phyloP scores from a whole-genome alignment of 2,888 invertebrate genomes.

The Andrena marginata region DNA sequence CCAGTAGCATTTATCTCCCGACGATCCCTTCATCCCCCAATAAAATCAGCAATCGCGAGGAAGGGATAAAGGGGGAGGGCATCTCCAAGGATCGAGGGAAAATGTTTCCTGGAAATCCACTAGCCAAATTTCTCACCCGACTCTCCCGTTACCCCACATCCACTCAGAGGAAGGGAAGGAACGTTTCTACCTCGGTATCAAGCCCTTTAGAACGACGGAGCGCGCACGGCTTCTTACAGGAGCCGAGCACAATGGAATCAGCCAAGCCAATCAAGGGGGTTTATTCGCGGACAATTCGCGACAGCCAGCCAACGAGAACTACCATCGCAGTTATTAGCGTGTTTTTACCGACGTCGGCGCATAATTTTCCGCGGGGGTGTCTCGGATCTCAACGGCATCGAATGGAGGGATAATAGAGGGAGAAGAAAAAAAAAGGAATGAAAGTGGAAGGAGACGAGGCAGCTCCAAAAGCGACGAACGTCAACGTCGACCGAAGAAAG shows the following conservation, averaged over 20 bases:
- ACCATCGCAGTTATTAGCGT: constrained; percentile 7
- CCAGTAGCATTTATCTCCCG: background rate
- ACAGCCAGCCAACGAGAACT: background rate
- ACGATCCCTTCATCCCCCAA: constrained; percentile 20
- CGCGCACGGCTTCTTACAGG: background rate
- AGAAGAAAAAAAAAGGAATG: constrained; percentile 1
- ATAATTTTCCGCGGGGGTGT: constrained; percentile 41
- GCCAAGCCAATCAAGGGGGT: background rate
- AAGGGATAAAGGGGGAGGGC: constrained; percentile 5
- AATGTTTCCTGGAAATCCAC: constrained; percentile 6
- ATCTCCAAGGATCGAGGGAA: background rate
- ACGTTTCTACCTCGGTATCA: background rate
- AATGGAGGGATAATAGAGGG: constrained; percentile 11
- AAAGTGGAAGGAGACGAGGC: constrained; percentile 23
- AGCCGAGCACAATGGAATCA: background rate
- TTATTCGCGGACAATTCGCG: background rate
- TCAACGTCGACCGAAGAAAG: constrained; percentile 57
- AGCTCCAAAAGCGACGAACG: constrained; percentile 47
- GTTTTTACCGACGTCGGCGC: constrained; percentile 1
- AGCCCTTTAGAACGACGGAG: background rate
- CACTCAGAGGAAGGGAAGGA: background rate
- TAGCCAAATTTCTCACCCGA: background rate
- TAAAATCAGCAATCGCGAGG: constrained; percentile 1
- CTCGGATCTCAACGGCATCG: constrained; percentile 46
- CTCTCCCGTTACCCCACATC: background rate